These are phyloP conservation scores for Mola mola DNA, from an alignment of 2,113 vertebrate genomes.

Conservation along the genomic window DNA sequence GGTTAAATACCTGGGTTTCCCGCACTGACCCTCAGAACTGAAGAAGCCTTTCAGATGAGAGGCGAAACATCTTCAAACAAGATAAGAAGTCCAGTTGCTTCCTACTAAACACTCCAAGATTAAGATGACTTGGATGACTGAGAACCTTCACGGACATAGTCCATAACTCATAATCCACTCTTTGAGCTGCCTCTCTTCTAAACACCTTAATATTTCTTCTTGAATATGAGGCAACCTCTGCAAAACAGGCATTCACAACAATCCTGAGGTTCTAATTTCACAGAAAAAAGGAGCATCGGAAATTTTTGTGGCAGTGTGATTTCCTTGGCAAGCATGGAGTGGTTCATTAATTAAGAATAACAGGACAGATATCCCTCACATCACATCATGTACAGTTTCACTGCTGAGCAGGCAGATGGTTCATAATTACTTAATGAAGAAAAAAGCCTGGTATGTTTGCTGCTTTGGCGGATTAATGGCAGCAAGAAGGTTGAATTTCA, in stretches of 20 bases:
- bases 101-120: too few species aligned
- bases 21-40: too few species aligned
- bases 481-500: constrained; percentile 36
- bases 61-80: too few species aligned
- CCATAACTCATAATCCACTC: constrained; percentile 39
- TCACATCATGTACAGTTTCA: constrained; percentile 61
- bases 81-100: too few species aligned
- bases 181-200: constrained; percentile 11
- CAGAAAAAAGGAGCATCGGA: constrained; percentile 44
- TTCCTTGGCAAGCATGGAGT: constrained; percentile 45
- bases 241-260: constrained; percentile 12
- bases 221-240: not conserved
- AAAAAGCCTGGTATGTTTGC: constrained; percentile 38
- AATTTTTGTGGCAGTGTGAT: constrained; percentile 36
- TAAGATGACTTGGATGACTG: too few species aligned
- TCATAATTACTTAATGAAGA: constrained; percentile 73
- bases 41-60: too few species aligned
- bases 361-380: constrained; percentile 57
- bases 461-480: constrained; percentile 52
- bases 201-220: constrained; percentile 15
- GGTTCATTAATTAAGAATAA: constrained; percentile 68
- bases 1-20: too few species aligned
- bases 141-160: too few species aligned
- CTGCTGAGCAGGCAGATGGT: constrained; percentile 68
- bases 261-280: constrained; percentile 40